These are phyloP conservation scores for Sebastes steindachneri DNA, from an alignment of 2,797 vertebrate species.

Conservation along the genomic window DNA sequence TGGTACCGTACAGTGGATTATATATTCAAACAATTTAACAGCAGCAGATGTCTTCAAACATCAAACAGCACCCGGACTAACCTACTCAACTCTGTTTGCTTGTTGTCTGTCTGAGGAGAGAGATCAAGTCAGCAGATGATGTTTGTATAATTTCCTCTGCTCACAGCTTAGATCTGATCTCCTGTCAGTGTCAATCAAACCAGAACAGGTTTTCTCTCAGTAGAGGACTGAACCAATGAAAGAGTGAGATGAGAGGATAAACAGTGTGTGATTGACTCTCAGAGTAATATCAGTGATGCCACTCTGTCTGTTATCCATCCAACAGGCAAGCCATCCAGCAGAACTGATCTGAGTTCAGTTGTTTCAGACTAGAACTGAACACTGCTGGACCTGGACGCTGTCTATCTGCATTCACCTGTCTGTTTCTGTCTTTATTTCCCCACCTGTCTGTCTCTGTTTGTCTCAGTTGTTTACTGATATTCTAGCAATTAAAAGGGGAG, in stretches of 20 bases:
- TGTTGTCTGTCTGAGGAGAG: background rate
- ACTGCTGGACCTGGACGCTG: background rate
- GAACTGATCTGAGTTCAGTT: background rate
- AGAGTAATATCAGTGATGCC: background rate
- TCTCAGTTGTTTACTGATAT: background rate
- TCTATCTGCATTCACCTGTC: background rate
- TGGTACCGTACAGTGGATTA: background rate
- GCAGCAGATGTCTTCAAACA: background rate
- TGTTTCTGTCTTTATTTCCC: background rate
- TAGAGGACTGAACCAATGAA: background rate
- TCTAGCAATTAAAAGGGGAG: background rate
- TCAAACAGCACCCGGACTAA: background rate
- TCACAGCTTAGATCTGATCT: constrained; percentile 17
- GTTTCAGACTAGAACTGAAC: background rate
- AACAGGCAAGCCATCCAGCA: background rate
- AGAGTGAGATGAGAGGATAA: constrained; percentile 9
- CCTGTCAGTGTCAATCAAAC: constrained; percentile 5
- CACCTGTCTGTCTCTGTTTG: background rate
- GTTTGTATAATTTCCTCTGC: constrained; percentile 22
- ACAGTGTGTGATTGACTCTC: constrained; percentile 2
- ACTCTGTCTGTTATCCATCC: background rate
- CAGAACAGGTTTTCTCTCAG: background rate
- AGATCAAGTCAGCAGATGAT: constrained; percentile 4
- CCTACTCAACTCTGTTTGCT: background rate
- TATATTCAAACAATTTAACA: background rate